Conservation (phyloP, 2,113 vertebrate genomes). For the Picathartes gymnocephalus region DNA sequence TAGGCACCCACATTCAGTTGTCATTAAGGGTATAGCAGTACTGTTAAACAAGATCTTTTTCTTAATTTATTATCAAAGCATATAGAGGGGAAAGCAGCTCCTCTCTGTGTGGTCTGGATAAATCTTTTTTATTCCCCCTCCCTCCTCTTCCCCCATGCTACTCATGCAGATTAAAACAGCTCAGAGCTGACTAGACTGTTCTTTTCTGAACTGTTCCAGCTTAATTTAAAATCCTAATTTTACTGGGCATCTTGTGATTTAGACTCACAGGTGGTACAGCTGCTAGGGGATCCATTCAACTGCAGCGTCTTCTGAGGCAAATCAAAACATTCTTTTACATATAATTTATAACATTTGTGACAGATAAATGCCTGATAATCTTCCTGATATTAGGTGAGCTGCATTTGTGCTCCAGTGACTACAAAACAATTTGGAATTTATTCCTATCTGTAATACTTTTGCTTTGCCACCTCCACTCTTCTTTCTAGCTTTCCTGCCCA, state of each 20-base stretch:
- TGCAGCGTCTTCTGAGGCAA: background rate
- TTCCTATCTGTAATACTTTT: background rate
- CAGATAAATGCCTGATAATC: constrained; percentile 47
- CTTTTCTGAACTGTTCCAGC: background rate
- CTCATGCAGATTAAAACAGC: background rate
- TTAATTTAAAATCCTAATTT: constrained; percentile 10
- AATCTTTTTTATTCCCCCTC: background rate
- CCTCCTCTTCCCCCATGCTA: background rate
- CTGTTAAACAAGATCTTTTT: background rate
- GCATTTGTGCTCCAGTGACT: constrained; percentile 6
- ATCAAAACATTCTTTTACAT: constrained; percentile 23
- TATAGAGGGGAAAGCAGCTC: background rate
- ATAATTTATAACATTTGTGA: constrained; percentile 33
- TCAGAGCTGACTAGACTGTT: background rate
- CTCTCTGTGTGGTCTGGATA: background rate
- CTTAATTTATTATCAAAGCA: background rate
- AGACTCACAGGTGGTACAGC: background rate
- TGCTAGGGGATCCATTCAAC: background rate
- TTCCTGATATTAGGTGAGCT: background rate
- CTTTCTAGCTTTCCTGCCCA: background rate
- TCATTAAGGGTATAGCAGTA: background rate
- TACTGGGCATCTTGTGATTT: constrained; percentile 19
- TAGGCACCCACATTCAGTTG: background rate
- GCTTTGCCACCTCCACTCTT: background rate
- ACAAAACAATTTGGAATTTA: background rate